These are phyloP conservation scores for Buceros bicornis DNA, from an alignment of 2,797 vertebrate species.

Conservation along the genomic window DNA sequence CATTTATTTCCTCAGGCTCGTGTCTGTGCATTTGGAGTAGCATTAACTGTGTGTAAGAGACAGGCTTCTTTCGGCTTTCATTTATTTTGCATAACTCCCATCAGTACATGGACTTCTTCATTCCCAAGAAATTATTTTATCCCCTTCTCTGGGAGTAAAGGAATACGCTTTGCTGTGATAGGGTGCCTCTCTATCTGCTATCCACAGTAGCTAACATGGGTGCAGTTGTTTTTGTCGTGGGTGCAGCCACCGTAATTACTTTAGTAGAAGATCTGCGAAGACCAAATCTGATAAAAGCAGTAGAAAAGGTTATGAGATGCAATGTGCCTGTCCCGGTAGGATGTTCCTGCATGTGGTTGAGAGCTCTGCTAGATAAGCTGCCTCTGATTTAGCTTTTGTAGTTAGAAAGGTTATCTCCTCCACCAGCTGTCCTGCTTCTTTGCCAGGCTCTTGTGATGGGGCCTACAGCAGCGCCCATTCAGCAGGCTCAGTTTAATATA, in stretches of 20 bases:
- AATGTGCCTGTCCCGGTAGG: not conserved
- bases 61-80: not conserved
- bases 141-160: not conserved
- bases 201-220: not conserved
- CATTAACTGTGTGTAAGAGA: not conserved
- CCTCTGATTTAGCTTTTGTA: constrained; percentile 57
- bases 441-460: not conserved
- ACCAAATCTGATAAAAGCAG: constrained; percentile 24
- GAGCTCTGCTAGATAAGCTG: constrained; percentile 27
- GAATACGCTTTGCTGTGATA: not conserved
- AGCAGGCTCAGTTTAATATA: not conserved
- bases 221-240: not conserved
- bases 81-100: not conserved
- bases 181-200: not conserved
- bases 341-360: not conserved
- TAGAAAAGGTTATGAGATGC: constrained; percentile 5
- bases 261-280: not conserved
- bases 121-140: not conserved
- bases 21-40: not conserved
- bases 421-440: constrained; percentile 28
- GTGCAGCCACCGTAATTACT: not conserved
- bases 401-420: constrained; percentile 50
- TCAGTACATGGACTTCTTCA: not conserved
- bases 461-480: not conserved
- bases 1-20: not conserved